Percentiles rank a stretch among this genome's conserved stretches.
phyloP scores from a whole-genome alignment of 2,888 invertebrate genomes.

The Stictocephala bisonia region DNA sequence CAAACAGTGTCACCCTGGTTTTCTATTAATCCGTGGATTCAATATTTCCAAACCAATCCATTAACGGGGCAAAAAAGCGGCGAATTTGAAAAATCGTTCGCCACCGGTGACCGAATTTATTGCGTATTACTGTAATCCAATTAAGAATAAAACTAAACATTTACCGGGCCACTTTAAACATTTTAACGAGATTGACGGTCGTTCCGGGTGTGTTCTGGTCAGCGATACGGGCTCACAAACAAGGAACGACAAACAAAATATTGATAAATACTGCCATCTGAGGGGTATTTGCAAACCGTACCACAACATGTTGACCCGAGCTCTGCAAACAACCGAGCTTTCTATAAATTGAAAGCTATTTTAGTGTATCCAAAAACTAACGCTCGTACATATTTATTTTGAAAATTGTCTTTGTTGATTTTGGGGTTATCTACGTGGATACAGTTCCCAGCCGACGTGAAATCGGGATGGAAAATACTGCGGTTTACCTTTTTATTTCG shows the following conservation, averaged over 20 bases:
- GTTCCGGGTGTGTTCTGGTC: conserved; percentile 27
- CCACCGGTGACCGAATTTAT: conserved; percentile 27
- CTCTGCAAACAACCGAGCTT: conserved; percentile 1
- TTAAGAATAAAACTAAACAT: conserved; percentile 41
- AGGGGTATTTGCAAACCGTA: conserved; percentile 28
- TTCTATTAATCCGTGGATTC: conserved; percentile 31
- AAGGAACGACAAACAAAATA: conserved; percentile 30
- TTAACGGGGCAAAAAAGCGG: conserved; percentile 18
- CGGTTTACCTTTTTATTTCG: conserved; percentile 22
- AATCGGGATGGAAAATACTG: no score
- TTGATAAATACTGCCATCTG: conserved; percentile 39
- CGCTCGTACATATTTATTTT: conserved; percentile 33
- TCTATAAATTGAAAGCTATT: conserved; percentile 38
- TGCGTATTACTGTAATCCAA: conserved; percentile 33
- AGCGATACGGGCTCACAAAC: conserved; percentile 34
- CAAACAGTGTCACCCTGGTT: conserved; percentile 18
- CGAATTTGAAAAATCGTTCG: conserved; percentile 11
- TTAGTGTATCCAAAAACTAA: conserved; percentile 30
- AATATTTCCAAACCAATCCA: conserved; percentile 32
- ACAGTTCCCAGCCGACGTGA: not conserved
- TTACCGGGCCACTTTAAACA: conserved; percentile 32
- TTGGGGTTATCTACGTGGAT: conserved; percentile 30
- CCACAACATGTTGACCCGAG: conserved; percentile 35
- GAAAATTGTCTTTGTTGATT: conserved; percentile 28
- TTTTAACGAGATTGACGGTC: conserved; percentile 31